Evolutionary conservation across 2,888 invertebrate genomes (phyloP), one percentile per base, ranked within the genome.

Genomic region (Deilephila porcellus): DNA sequence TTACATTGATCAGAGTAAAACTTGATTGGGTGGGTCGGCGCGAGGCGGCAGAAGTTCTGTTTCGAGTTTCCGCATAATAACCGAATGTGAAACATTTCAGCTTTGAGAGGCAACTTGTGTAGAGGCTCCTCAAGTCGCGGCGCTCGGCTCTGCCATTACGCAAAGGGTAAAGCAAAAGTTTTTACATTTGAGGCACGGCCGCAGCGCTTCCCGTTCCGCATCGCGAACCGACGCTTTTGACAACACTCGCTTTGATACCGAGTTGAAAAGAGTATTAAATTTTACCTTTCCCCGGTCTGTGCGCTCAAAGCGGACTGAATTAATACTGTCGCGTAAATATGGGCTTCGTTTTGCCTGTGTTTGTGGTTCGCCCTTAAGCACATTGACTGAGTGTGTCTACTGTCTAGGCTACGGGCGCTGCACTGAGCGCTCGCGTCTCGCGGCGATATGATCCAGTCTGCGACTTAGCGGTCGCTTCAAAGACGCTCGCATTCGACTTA

Each of bases 141-240:
- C 83, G 83, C 84, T 82, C 88, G 78, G 86, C 86, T 84, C 85
- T 84, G 85, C 86, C 87, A 89, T 90, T 89, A 91, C 90, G 87
- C 87, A 91, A 93, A 91, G 92, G 91, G 91, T 91, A 83, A 88
- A 89, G 93, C 87, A 89, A 91, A 94, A 93, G 90, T 93, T 94
- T 94, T 93, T 92, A 90, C 91, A 91, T 93, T 91, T 90, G 89
- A 89, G 85, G 86, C 90, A 87, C 87, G 87, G 87, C 79, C 87
- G 85, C 86, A 85, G 86, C 84, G 89, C 89, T 90, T 89, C 86
- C 84, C 88, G 90, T 90, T 90, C 88, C 91, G 90, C 89, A 86
- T 86, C 88, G 91, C 85, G 86, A 88, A 86, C 89, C 86, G 85
- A 83, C 87, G 91, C 92, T 93, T 93, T 93, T 91, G 92, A 92